Percentiles rank a stretch among this genome's conserved stretches.
These are phyloP conservation scores for Carlito syrichta DNA, from an alignment of 2,113 vertebrate genomes.

Conservation along the genomic window DNA sequence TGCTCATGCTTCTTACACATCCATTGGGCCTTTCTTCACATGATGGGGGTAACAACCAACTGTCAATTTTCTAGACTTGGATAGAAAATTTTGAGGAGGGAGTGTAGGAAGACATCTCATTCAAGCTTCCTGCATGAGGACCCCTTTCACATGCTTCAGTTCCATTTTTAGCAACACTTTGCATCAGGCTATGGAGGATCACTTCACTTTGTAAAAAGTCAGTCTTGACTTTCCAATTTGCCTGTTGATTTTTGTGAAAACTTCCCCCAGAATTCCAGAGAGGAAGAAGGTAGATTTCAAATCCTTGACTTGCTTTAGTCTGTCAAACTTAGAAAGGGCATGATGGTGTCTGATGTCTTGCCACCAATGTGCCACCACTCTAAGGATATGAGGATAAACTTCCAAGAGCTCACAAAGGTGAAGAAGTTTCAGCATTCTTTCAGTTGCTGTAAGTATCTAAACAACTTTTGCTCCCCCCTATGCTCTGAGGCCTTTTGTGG, in stretches of 20 bases:
- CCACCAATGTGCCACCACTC: background rate
- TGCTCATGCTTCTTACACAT: background rate
- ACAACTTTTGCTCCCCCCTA: background rate
- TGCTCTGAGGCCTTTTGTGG: background rate
- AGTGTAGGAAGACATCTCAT: too few relatives aligned
- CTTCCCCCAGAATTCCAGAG: background rate
- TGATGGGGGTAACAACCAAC: fast-evolving
- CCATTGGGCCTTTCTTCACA: background rate
- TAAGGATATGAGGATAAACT: background rate
- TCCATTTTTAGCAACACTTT: background rate
- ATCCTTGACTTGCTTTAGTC: background rate
- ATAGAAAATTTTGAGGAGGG: too few relatives aligned
- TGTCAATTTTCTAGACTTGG: background rate
- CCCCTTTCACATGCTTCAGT: background rate
- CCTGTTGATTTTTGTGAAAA: background rate
- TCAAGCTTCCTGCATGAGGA: background rate
- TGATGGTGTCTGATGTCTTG: background rate
- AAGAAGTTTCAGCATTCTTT: background rate
- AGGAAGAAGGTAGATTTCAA: background rate
- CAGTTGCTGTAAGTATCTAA: background rate
- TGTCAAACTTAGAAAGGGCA: background rate
- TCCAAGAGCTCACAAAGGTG: background rate
- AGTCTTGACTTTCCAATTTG: background rate
- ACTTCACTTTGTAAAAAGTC: background rate
- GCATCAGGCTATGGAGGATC: background rate